These are phyloP conservation scores for Archips crataeganus DNA, from an alignment of 2,888 invertebrate species.

Conservation along the genomic window DNA sequence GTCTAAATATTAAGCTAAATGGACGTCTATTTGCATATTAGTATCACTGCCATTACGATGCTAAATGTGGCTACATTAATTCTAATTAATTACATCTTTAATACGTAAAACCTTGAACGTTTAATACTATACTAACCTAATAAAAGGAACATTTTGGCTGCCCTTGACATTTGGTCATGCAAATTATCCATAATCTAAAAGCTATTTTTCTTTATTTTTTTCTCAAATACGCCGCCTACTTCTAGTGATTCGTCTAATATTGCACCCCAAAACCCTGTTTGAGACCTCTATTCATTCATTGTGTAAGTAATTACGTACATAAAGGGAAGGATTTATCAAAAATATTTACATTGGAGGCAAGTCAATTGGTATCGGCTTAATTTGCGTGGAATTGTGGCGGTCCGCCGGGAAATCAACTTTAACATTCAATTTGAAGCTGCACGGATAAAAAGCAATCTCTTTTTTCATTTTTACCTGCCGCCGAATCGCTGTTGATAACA, in stretches of 20 bases:
- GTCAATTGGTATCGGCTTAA: conserved; percentile 80
- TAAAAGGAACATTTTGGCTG: not conserved
- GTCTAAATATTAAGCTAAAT: not conserved
- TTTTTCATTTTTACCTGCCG: conserved; percentile 51
- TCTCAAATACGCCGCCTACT: not conserved
- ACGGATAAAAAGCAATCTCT: conserved; percentile 82
- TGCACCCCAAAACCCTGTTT: conserved; percentile 21
- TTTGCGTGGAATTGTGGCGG: conserved; percentile 78
- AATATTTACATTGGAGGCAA: conserved; percentile 82
- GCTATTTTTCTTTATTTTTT: conserved; percentile 6
- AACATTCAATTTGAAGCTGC: conserved; percentile 81
- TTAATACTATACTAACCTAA: not conserved
- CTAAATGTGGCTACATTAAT: conserved; percentile 8
- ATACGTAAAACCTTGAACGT: not conserved
- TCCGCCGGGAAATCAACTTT: conserved; percentile 84
- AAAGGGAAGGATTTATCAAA: conserved; percentile 76
- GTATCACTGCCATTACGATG: not conserved
- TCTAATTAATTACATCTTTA: not conserved
- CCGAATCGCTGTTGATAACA: conserved; percentile 32
- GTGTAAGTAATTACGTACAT: conserved; percentile 49
- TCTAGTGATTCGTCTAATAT: conserved; percentile 8
- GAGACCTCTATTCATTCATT: conserved; percentile 34
- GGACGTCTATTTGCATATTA: not conserved
- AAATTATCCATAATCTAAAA: not conserved
- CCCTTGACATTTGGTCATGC: not conserved